phyloP scores from a whole-genome alignment of 2,888 invertebrate species.

The Caenorhabditis panamensis region DNA sequence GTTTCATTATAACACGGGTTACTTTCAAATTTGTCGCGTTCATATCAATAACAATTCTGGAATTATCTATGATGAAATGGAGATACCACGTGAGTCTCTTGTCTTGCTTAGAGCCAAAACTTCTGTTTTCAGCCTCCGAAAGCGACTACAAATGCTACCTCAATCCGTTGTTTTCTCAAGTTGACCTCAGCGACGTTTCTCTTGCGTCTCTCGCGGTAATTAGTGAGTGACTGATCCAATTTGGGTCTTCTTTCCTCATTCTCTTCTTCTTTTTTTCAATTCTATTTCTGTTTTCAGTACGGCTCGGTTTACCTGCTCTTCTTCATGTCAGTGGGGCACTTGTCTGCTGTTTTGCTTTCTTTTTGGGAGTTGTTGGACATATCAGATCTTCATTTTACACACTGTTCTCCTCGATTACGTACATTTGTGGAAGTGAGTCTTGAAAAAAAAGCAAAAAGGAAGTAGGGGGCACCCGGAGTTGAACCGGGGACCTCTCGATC shows the following conservation, averaged over 20 bases:
- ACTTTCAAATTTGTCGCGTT: constrained; percentile 79
- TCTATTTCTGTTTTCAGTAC: constrained; percentile 63
- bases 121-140: constrained; percentile 64
- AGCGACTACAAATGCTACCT: constrained; percentile 72
- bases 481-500: constrained; percentile 81
- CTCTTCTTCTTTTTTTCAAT: constrained; percentile 1
- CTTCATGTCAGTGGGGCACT: constrained; percentile 76
- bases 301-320: constrained; percentile 76
- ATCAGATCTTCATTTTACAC: constrained; percentile 71
- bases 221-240: constrained; percentile 59
- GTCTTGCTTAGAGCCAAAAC: too few species aligned
- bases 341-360: constrained; percentile 74
- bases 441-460: constrained; percentile 34
- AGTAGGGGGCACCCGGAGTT: constrained; percentile 76
- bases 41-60: constrained; percentile 66
- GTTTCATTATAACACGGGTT: constrained; percentile 78
- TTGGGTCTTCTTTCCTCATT: constrained; percentile 6
- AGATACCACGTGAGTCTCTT: constrained; percentile 66
- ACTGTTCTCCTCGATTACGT: constrained; percentile 77
- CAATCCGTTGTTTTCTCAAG: constrained; percentile 76
- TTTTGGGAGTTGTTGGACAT: constrained; percentile 75
- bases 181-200: constrained; percentile 77
- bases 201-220: constrained; percentile 77
- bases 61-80: constrained; percentile 64
- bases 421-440: constrained; percentile 77